Base-by-base conservation (phyloP, 2,888 invertebrate genomes). In the Elmis aenea region DNA sequence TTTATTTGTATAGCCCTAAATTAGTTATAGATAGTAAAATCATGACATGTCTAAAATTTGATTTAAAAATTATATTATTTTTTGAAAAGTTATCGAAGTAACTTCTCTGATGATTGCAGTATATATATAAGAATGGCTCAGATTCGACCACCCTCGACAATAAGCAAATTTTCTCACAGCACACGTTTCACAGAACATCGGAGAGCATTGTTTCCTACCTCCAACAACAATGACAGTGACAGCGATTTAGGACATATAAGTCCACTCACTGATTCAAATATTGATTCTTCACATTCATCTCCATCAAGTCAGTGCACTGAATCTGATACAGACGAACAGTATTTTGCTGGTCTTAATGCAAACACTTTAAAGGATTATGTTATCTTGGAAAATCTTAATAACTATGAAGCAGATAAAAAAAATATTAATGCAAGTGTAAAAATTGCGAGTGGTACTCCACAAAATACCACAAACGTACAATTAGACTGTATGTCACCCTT, bases 161-260 rank as follows among this genome's bases (percentile, higher is more conserved):
- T 5, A 6, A 30, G 9, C 2, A 13, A 14, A 10, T 15, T 13
- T n/a, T 27, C 16, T 13, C 12, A 11, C 18, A 2, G 71, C 76
- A 1, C 78, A 78, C 47, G 70, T 81, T 14, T n/a, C n/a, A n/a
- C n/a, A n/a, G n/a, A n/a, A n/a, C n/a, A n/a, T n/a, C 78, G 82
- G 54, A 75, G 81, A 46, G 74, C 76, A 46, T 67, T 82, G 45
- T 81, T 83, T 54, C 74, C 74, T 12, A 46, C 55, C 2, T 24
- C 47, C n/a, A 46, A 49, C 26, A 45, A 46, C 10, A 51, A 50
- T 13, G 55, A 55, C 6, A 42, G 46, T 46, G 75, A 75, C 44
- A 72, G 72, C 26, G 77, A 76, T 52, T 62, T 77, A 39, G 77
- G 77, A 32, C 75, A 73, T 56, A 76, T 77, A 55, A 73, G 72